Conservation (phyloP, 2,797 vertebrate species). For the Cryptoprocta ferox region DNA sequence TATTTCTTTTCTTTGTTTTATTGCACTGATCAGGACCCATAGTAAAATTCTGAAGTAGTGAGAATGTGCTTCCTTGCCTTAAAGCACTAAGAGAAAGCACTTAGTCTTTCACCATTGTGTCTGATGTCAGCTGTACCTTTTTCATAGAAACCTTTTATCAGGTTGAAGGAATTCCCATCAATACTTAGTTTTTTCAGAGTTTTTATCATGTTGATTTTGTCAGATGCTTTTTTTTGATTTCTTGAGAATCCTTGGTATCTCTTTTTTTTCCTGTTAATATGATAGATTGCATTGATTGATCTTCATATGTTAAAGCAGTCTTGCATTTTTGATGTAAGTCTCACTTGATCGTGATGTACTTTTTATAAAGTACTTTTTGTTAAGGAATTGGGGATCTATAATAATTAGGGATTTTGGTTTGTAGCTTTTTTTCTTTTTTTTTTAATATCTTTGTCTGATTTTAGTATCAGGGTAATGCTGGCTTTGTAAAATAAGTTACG, state of each 20-base stretch:
- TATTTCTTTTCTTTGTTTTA: neutral
- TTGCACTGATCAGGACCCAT: neutral
- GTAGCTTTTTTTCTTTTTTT: neutral
- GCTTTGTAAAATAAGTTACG: neutral
- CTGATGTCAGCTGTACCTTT: neutral
- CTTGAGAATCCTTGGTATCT: neutral
- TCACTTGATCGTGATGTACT: neutral
- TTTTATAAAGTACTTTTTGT: neutral
- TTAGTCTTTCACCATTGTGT: neutral
- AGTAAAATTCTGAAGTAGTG: neutral
- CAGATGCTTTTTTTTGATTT: neutral
- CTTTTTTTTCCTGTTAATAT: neutral
- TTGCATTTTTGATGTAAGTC: neutral
- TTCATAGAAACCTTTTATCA: neutral
- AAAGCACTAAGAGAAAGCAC: neutral
- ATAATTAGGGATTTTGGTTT: neutral
- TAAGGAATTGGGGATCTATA: neutral
- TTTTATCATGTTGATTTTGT: neutral
- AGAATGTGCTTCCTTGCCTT: neutral
- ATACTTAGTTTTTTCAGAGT: neutral
- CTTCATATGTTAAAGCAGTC: neutral
- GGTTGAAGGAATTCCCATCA: neutral
- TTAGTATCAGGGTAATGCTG: neutral
- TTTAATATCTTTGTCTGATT: neutral
- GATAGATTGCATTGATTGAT: neutral